These are phyloP conservation scores for Mythimna loreyi DNA, from an alignment of 2,888 invertebrate genomes.

Conservation along the genomic window DNA sequence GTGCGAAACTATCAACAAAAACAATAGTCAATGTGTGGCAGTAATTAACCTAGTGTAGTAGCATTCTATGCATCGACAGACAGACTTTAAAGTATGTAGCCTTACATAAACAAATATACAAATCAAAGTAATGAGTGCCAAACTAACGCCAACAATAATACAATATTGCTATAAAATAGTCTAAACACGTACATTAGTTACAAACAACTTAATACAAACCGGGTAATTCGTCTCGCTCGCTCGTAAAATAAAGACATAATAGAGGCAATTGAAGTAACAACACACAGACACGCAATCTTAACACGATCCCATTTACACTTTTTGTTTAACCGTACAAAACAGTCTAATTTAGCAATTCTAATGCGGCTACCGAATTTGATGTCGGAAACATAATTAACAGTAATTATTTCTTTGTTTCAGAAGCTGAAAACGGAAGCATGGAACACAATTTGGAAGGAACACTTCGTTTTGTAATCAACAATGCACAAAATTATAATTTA, in stretches of 20 bases:
- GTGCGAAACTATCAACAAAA: too few relatives aligned
- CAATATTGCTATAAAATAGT: slow-evolving; percentile 57
- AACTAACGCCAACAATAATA: slow-evolving; percentile 47
- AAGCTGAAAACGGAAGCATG: slow-evolving; percentile 70
- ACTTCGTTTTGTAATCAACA: slow-evolving; percentile 61
- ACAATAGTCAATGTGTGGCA: too few relatives aligned
- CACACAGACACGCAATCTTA: slow-evolving; percentile 72
- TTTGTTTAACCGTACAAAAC: slow-evolving; percentile 70
- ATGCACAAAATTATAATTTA: slow-evolving; percentile 69
- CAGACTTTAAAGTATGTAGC: slow-evolving; percentile 12
- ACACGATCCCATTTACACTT: slow-evolving; percentile 72
- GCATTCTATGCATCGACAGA: background rate
- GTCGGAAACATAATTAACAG: slow-evolving; percentile 68
- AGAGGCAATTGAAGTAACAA: slow-evolving; percentile 77
- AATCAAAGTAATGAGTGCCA: slow-evolving; percentile 49
- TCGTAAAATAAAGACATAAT: slow-evolving; percentile 82
- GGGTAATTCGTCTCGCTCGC: slow-evolving; percentile 68
- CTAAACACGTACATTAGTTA: slow-evolving; percentile 56
- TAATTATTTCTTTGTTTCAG: slow-evolving; percentile 83
- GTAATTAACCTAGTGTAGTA: background rate
- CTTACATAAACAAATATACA: slow-evolving; percentile 27
- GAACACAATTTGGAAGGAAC: slow-evolving; percentile 54
- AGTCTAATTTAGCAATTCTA: slow-evolving; percentile 71
- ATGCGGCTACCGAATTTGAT: slow-evolving; percentile 74
- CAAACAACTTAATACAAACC: slow-evolving; percentile 58